These are phyloP conservation scores for Lagocephalus sceleratus DNA, from an alignment of 2,797 vertebrate genomes.

Conservation along the genomic window DNA sequence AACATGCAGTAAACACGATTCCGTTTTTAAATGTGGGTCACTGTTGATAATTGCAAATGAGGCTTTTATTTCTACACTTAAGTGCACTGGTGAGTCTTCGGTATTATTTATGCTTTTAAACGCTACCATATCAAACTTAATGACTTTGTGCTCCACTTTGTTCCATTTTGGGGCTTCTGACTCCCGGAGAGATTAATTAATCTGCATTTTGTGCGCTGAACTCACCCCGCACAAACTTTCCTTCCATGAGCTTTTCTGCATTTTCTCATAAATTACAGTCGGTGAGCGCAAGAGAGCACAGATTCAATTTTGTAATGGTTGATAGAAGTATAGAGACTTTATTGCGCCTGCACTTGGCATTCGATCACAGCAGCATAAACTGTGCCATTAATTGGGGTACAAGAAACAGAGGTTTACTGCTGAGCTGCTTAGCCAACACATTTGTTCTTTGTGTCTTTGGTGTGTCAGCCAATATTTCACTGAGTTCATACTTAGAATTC, in stretches of 20 bases:
- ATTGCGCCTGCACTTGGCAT: conserved; percentile 57
- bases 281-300: conserved; percentile 40
- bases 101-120: conserved; percentile 69
- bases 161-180: conserved; percentile 43
- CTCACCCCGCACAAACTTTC: conserved; percentile 50
- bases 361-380: conserved; percentile 62
- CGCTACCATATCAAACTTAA: conserved; percentile 55
- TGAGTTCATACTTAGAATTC: conserved; percentile 24
- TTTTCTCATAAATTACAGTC: conserved; percentile 69
- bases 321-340: conserved; percentile 50
- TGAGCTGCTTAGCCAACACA: conserved; percentile 39
- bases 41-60: conserved; percentile 48
- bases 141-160: conserved; percentile 47
- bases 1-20: not conserved
- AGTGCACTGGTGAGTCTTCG: conserved; percentile 49
- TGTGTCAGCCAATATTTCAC: conserved; percentile 11
- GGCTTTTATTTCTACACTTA: conserved; percentile 51
- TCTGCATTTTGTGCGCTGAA: conserved; percentile 68
- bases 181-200: conserved; percentile 75
- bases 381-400: conserved; percentile 48
- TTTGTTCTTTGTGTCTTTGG: conserved; percentile 15
- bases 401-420: conserved; percentile 45
- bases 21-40: conserved; percentile 43
- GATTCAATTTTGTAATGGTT: conserved; percentile 68
- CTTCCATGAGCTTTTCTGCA: conserved; percentile 23